Base-by-base conservation (phyloP, 2,888 invertebrate genomes). In the Brachycybe producta region DNA sequence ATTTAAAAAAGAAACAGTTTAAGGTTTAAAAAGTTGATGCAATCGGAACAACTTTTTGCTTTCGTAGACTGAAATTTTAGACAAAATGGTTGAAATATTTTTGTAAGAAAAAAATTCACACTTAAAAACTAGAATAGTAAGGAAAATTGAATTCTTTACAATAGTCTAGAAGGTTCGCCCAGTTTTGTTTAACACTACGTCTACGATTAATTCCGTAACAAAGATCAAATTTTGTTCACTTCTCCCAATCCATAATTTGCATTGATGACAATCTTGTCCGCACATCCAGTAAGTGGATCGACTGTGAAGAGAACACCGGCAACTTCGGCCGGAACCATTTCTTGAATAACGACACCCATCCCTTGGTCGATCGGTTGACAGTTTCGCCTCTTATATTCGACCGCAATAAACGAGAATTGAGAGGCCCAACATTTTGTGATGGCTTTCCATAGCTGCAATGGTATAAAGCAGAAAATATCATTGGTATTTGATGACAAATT, bases 191-290 rank as follows among this genome's bases (percentile, higher is more conserved):
- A n/a, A n/a, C n/a, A n/a, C n/a, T n/a, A n/a, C n/a, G n/a, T n/a
- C n/a, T n/a, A n/a, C n/a, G n/a, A n/a, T n/a, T n/a, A n/a, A n/a
- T n/a, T n/a, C n/a, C n/a, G n/a, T n/a, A n/a, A n/a, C n/a, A n/a
- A n/a, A n/a, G n/a, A n/a, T n/a, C n/a, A n/a, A n/a, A n/a, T n/a
- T 38, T 21, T 15, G n/a, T n/a, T 38, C 66, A 83, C 84, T 73
- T 87, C 86, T 50, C 87, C 87, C 1, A 86, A 70, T 1, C 87
- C 87, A 64, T 77, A 83, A 66, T 84, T 84, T 3, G 84, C 80
- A 7, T 84, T 83, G 57, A 90, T 73, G 13, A 80, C 70, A 54
- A 87, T 72, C 34, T 73, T 62, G 3, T 74, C 69, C 0, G 82
- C 79, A 66, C 82, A 78, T 0, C 79, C 80, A 13, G 75, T 76